Conservation (phyloP, 2,113 vertebrate species). For the Lepidothrix coronata region DNA sequence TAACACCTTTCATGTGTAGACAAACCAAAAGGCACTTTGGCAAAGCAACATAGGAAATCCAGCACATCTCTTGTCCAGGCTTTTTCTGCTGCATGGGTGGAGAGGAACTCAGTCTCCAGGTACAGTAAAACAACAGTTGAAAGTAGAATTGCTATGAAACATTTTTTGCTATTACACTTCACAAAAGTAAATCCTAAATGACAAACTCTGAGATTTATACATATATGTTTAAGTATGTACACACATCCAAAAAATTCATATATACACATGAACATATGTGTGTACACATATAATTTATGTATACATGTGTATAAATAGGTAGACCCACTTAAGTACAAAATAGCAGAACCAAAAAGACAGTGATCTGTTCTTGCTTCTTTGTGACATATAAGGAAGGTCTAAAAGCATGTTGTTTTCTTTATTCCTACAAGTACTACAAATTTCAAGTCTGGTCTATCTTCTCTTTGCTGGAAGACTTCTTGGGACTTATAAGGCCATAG, state of each 20-base stretch:
- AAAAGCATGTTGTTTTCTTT: not conserved
- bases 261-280: not conserved
- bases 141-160: not conserved
- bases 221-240: not conserved
- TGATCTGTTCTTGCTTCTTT: not conserved
- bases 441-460: not conserved
- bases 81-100: not conserved
- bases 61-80: not conserved
- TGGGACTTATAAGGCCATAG: not conserved
- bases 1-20: not conserved
- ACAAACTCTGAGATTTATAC: not conserved
- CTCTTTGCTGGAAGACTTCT: conserved; percentile 29
- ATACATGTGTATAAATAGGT: not conserved
- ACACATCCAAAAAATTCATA: not conserved
- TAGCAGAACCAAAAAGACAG: not conserved
- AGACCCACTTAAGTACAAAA: not conserved
- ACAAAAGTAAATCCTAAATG: not conserved
- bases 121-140: not conserved
- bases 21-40: conserved; percentile 46
- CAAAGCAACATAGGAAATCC: not conserved
- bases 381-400: not conserved
- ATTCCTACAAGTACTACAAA: not conserved
- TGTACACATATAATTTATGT: not conserved
- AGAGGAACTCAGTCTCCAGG: not conserved
- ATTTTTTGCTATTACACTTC: not conserved